Percentiles rank a stretch among this genome's conserved stretches.
Conservation (phyloP, 30 jellyfish, hydroid and myxozoan genomes). For the Rhopilema esculentum region DNA sequence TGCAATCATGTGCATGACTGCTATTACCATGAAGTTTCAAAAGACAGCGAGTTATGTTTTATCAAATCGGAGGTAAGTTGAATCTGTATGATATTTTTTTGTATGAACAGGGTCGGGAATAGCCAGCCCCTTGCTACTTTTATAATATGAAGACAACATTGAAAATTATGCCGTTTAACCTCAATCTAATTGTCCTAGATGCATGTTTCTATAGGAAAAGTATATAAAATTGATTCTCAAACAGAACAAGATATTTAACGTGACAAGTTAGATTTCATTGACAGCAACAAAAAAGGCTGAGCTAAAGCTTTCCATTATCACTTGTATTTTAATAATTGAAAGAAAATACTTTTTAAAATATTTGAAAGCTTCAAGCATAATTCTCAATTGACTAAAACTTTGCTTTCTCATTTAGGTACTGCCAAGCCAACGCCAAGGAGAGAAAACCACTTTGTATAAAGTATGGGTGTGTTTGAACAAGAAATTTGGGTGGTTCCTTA, state of each 20-base stretch:
- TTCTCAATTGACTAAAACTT: background rate
- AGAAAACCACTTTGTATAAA: background rate
- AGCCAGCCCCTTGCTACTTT: background rate
- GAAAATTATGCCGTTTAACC: background rate
- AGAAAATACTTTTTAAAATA: background rate
- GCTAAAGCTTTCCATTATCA: background rate
- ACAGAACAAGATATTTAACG: background rate
- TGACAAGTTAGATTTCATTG: background rate
- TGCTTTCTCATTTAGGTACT: constrained; percentile 14
- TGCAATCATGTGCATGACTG: too few species aligned
- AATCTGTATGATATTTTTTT: background rate
- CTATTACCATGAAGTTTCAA: background rate
- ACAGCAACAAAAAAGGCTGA: background rate
- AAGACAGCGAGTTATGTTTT: background rate
- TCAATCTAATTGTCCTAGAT: background rate
- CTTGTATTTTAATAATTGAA: constrained; percentile 6
- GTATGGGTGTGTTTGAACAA: constrained; percentile 18
- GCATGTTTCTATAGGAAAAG: background rate
- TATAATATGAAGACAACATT: background rate
- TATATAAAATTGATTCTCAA: background rate
- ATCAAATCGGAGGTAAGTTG: background rate
- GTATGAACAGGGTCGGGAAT: background rate
- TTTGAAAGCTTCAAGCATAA: background rate
- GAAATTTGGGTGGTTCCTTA: constrained; percentile 12
- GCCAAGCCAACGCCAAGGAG: constrained; percentile 53